Conservation (phyloP, 2,888 invertebrate genomes). For the Fragum fragum region DNA sequence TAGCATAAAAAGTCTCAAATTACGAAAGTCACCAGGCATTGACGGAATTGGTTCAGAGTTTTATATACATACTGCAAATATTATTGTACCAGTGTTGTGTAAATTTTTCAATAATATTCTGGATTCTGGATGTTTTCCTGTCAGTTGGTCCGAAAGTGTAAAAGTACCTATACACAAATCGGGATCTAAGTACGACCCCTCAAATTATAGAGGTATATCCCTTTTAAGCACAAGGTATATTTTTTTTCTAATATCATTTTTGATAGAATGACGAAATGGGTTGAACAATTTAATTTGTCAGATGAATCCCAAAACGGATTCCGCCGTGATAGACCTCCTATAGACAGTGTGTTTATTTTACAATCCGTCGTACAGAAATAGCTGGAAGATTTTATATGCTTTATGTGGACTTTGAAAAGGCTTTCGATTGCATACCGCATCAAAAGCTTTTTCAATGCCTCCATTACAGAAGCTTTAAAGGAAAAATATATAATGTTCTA, state of each 20-base stretch:
- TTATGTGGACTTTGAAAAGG: constrained; percentile 18
- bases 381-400: constrained; percentile 8
- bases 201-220: constrained; percentile 48
- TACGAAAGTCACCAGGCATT: neutral
- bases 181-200: constrained; percentile 15
- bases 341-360: constrained; percentile 26
- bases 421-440: constrained; percentile 15
- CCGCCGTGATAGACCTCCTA: neutral
- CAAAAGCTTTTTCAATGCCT: neutral
- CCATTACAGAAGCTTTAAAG: too few species aligned
- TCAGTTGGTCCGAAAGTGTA: neutral
- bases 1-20: neutral
- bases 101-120: constrained; percentile 6
- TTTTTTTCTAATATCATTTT: constrained; percentile 17
- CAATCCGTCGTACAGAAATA: constrained; percentile 21
- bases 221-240: constrained; percentile 32
- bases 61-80: neutral
- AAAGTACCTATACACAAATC: constrained; percentile 8
- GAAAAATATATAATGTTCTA: too few species aligned
- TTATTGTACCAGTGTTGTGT: neutral
- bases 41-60: constrained; percentile 23
- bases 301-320: constrained; percentile 25
- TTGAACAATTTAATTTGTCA: neutral
- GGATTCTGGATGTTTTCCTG: neutral
- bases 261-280: neutral